Base-by-base conservation (phyloP, 2,797 vertebrate species). In the Enteromius unitaeniatus region DNA sequence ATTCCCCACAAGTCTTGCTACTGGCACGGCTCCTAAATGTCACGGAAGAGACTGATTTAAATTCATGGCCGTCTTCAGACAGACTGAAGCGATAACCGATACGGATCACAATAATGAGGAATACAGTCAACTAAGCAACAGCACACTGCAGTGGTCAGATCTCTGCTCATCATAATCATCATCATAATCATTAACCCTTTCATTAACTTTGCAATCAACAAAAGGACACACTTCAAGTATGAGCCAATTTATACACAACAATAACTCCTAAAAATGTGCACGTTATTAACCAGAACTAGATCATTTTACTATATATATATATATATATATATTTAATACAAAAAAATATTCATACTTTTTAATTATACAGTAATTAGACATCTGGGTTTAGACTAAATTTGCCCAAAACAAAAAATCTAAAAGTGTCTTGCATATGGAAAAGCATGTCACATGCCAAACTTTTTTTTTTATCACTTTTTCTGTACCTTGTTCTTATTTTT, bases 31-130 rank as follows among this genome's bases (percentile, higher is more conserved):
- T 80, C 75, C 28, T 67, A 88, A 87, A 89, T 89, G 88, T 87
- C 87, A 88, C 28, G 17, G 79, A 88, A 74, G 45, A 62, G 47
- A 45, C 64, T 84, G 51, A 84, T 89, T 88, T 86, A 88, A 81
- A 89, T 88, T 62, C 79, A 83, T 62, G 28, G 81, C 78, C 81
- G 31, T 83, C 47, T 78, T 83, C 73, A 53, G 15, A 77, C 58
- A 53, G 76, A 75, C 83, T 55, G 83, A 67, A 82, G 37, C 65
- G 79, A 85, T 80, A 86, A 81, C 40, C 37, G 58, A 86, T 70
- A 79, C 28, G 31, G 73, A 89, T 86, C 85, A 82, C 42, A 83
- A 84, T 82, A 73, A 79, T 67, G 75, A 78, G 81, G 3, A 34
- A 83, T 69, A 17, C 23, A 34, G 51, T 26, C 23, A 49, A 70